phyloP scores from a whole-genome alignment of 2,888 invertebrate genomes.

The Philopedon plagiatum region DNA sequence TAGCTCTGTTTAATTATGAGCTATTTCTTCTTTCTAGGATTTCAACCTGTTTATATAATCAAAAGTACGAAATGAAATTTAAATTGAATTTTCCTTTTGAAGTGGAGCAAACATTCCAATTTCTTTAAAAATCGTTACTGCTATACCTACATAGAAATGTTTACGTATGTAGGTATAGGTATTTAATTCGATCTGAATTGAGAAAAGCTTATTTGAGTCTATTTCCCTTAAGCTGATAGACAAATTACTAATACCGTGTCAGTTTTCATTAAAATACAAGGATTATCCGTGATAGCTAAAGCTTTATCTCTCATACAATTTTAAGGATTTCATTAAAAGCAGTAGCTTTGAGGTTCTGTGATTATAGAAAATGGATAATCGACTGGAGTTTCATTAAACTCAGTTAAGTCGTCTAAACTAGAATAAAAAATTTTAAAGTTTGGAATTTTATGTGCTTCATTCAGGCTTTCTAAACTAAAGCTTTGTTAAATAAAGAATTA shows the following conservation, averaged over 20 bases:
- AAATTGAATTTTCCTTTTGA: too few species aligned
- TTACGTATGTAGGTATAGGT: too few species aligned
- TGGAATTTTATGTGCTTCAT: not conserved
- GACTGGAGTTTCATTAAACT: not conserved
- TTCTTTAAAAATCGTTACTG: too few species aligned
- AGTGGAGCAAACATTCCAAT: too few species aligned
- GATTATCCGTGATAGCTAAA: not conserved
- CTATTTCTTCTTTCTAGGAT: too few species aligned
- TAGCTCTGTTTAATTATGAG: too few species aligned
- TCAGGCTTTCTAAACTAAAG: too few species aligned
- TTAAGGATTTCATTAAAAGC: not conserved
- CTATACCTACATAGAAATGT: too few species aligned
- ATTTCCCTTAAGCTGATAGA: not conserved
- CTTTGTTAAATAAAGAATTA: too few species aligned
- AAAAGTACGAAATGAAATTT: too few species aligned
- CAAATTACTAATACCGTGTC: not conserved
- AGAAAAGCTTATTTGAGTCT: not conserved
- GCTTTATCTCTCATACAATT: not conserved
- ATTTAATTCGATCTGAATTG: too few species aligned
- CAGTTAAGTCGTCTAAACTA: not conserved
- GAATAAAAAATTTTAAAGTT: not conserved
- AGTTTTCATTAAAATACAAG: not conserved
- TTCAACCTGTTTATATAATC: too few species aligned
- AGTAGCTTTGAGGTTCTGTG: not conserved
- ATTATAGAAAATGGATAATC: not conserved